Evolutionary conservation across 2,797 vertebrate genomes (phyloP).

Genomic region (Cynopterus sphinx): DNA sequence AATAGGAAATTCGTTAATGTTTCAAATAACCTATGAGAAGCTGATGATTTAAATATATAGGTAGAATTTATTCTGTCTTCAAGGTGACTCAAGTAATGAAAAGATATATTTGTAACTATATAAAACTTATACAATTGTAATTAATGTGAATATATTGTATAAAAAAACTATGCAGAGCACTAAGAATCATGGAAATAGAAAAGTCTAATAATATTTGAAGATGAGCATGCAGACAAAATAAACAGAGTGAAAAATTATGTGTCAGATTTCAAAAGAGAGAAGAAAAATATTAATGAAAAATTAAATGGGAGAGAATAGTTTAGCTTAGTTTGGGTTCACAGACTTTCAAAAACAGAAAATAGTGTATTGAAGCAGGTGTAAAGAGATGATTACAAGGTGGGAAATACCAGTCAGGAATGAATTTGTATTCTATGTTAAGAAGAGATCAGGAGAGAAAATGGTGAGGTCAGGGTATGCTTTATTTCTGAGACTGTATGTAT

Average conservation of each 20-base stretch:
- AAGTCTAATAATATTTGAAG: background rate
- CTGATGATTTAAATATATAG: background rate
- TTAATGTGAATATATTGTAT: background rate
- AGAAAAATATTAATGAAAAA: background rate
- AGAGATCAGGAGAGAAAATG: background rate
- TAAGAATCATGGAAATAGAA: background rate
- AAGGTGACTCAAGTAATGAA: background rate
- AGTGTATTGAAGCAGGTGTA: background rate
- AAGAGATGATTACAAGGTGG: background rate
- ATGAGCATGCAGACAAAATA: background rate
- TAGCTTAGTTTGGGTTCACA: background rate
- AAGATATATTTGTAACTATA: background rate
- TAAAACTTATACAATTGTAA: background rate
- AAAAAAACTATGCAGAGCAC: background rate
- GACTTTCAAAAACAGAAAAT: background rate
- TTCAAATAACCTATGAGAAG: background rate
- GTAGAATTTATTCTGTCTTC: background rate
- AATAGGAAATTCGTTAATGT: background rate
- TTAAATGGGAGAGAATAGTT: background rate
- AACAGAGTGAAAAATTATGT: background rate
- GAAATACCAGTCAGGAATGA: background rate
- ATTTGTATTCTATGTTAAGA: background rate
- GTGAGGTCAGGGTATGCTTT: background rate
- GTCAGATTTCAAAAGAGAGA: background rate
- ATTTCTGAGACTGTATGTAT: background rate